These are phyloP conservation scores for Lepidocolaptes lacrymiger DNA, from an alignment of 2,797 vertebrate genomes.

Conservation along the genomic window DNA sequence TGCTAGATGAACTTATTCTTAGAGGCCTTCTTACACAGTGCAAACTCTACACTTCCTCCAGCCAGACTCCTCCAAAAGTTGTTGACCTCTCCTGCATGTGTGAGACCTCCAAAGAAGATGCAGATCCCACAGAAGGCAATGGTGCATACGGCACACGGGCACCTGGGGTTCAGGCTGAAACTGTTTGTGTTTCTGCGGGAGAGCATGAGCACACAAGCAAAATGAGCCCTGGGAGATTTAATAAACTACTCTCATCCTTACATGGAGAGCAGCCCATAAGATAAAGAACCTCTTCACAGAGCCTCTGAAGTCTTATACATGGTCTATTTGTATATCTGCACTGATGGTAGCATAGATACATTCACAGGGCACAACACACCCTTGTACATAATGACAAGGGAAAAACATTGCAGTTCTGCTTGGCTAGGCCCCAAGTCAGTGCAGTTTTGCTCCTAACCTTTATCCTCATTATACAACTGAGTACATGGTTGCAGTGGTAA, in stretches of 20 bases:
- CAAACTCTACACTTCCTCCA: not conserved
- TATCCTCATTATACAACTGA: not conserved
- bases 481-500: not conserved
- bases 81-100: fast-evolving
- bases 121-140: not conserved
- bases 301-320: conserved; percentile 4
- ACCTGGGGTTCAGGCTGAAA: not conserved
- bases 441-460: not conserved
- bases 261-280: conserved; percentile 36
- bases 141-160: fast-evolving
- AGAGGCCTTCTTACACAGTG: fast-evolving
- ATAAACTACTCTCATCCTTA: fast-evolving
- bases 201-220: conserved; percentile 10
- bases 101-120: not conserved
- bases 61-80: not conserved
- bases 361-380: not conserved
- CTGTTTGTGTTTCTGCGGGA: not conserved
- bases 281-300: conserved; percentile 26
- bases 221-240: not conserved
- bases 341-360: not conserved
- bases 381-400: not conserved
- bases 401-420: not conserved
- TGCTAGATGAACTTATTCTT: not conserved
- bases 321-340: not conserved
- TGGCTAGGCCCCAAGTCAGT: not conserved